Conservation (phyloP, 2,113 vertebrate genomes). For the Piliocolobus tephrosceles region DNA sequence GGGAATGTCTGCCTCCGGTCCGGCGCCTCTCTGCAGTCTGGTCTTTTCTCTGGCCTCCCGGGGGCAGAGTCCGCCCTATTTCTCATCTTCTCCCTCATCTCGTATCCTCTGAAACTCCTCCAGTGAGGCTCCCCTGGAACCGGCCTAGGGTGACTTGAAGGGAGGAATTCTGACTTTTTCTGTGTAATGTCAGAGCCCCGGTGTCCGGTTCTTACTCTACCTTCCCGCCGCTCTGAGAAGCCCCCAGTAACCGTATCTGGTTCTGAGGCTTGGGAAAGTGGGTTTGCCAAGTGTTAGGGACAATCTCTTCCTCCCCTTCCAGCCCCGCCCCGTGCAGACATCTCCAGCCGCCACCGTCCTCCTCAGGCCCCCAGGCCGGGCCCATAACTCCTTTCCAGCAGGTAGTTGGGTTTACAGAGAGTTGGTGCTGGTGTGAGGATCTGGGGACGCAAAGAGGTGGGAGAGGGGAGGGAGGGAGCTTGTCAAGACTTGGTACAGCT, state of each 20-base stretch:
- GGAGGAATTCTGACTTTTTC: not conserved
- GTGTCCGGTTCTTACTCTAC: not conserved
- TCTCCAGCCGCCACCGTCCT: not conserved
- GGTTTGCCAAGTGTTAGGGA: not conserved
- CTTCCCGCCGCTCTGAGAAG: not conserved
- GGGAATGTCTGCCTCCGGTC: not conserved
- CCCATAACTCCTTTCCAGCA: not conserved
- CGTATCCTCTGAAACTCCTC: not conserved
- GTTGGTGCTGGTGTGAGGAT: not conserved
- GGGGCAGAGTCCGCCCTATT: rapidly evolving
- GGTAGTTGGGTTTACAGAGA: not conserved
- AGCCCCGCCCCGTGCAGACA: not conserved
- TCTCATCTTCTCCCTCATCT: not conserved
- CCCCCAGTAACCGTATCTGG: not conserved
- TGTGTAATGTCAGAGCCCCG: not conserved
- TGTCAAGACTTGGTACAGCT: not conserved
- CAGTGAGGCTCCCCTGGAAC: not conserved
- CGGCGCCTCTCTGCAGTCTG: not conserved
- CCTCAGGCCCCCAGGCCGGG: not conserved
- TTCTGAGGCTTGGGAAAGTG: not conserved
- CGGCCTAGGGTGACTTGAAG: not conserved
- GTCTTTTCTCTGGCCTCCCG: not conserved
- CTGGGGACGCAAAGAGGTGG: not conserved
- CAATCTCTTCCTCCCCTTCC: rapidly evolving
- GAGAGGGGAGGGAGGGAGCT: rapidly evolving